Base-by-base conservation (phyloP, 2,113 vertebrate species). In the Oryzias curvinotus region DNA sequence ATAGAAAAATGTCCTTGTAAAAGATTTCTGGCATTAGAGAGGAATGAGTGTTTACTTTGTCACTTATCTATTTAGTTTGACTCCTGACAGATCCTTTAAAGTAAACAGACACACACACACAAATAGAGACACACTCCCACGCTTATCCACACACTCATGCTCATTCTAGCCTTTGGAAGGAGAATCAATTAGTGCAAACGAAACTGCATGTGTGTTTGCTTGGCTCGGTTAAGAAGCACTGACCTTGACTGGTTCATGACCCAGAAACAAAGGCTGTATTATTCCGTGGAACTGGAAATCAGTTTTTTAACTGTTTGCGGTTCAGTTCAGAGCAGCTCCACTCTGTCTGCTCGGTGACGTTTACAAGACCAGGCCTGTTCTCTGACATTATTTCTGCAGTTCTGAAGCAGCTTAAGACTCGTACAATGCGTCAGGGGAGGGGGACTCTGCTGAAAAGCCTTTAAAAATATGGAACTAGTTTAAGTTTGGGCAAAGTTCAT, bases 11-110 rank as follows among this genome's bases (percentile, higher is more conserved):
- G 46, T 52, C 43, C 30, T 42, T 52, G n/a, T 26, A 17, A 19
- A 52, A 57, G 36, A 16, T 46, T 52, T 69, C n/a, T 59, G 54
- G 57, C 25, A 10, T 68, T 51, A 42, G 75, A 53, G 59, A 18
- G 48, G 44, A 36, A 30, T 26, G 43, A 26, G 16, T 74, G 84
- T 85, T 86, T 82, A 81, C 77, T 76, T 79, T 73, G 61, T 81
- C 75, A 84, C 82, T 71, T 83, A 73, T 82, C 69, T 89, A 80
- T 86, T 87, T 86, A 83, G 70, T 75, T 80, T 79, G 74, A 82
- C 71, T 63, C 73, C 83, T 77, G 63, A 71, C 66, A 70, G 65
- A 76, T 61, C 68, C 64, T 65, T 66, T 68, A 73, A 81, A 78
- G 82, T 81, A 81, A 84, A 87, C 82, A 82, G 73, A 71, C 67